Base-by-base conservation (phyloP, 1,140 invertebrate genomes). In the Homalodisca vitripennis region DNA sequence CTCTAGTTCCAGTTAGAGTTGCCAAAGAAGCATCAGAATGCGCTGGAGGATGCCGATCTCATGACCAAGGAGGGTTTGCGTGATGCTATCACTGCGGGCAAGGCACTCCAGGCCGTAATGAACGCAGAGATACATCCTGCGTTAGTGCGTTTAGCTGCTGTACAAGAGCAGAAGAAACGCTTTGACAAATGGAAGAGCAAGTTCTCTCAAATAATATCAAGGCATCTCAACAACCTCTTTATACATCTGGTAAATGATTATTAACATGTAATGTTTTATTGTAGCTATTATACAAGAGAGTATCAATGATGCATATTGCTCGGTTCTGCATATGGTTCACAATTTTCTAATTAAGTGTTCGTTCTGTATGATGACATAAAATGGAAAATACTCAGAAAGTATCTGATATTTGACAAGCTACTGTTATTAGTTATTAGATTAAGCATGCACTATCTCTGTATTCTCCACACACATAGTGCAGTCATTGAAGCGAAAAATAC, bases 201-300 rank as follows among this genome's bases (percentile, higher is more conserved):
- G 79, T 95, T 98, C 79, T 91, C 92, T 12, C 85, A 89, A 62
- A 88, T 89, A 27, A 85, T 98, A 24, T 89, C 88, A 41, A 84
- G 93, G 41, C 93, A 97, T 80, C 81, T 98, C 17, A 97, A 95
- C 77, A 97, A 97, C 83, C 83, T 95, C 46, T 95, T 98, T 71
- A 94, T 97, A 77, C 93, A 97, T 82, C 87, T 95, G 81, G 92
- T 91, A 75, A 72, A n/a, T n/a, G n/a, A n/a, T n/a, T n/a, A n/a
- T n/a, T n/a, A n/a, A n/a, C n/a, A n/a, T n/a, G n/a, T n/a, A n/a
- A n/a, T n/a, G n/a, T n/a, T n/a, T n/a, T n/a, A n/a, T n/a, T n/a
- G n/a, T n/a, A n/a, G n/a, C n/a, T n/a, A n/a, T n/a, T n/a, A n/a
- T n/a, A n/a, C n/a, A n/a, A n/a, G n/a, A n/a, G n/a, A n/a, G n/a